Base-by-base conservation (phyloP, 53 echinoderm and acorn worm species). In the Holothuria scabra region DNA sequence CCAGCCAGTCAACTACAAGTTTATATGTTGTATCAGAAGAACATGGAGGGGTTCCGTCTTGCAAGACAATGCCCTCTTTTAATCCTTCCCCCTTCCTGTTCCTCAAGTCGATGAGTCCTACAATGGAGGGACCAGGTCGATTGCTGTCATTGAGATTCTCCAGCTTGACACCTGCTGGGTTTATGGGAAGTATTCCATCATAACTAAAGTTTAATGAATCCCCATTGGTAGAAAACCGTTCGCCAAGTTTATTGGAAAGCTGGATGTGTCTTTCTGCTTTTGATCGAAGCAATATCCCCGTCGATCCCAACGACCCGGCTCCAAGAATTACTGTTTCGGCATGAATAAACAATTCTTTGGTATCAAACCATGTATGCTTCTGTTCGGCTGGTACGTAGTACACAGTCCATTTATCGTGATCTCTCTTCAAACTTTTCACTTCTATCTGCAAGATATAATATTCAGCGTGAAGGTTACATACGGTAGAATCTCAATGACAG, bases 151-250 rank as follows among this genome's bases (percentile, higher is more conserved):
- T 71, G n/a, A 87, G 49, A 8, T 88, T 80, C 12, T 61, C 66
- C 3, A 85, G 80, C 19, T 74, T 65, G 21, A 84, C 76, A 0
- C 94, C 94, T 25, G 89, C 89, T 8, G 94, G 89, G 14, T 81
- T 78, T 10, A 94, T 68, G 37, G 80, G 87, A 1, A 56, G 76
- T 3, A 80, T 82, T 20, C 91, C 87, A 57, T 94, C 89, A 78
- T 91, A 94, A 79, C 89, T 87, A 69, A 94, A 91, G 49, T 90
- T 90, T 48, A 94, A 74, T 5, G 91, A 86, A 74, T 94, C 94
- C 12, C 94, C 94, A 46, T 94, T 94, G 6, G 94, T 91, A 16
- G 85, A 89, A 62, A 94, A 94, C 0, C 87, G 58, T 13, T 89
- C 41, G 18, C 94, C 94, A 20, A 94, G 81, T 38, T 67, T 64